Percentiles rank a stretch among this genome's conserved stretches.
phyloP scores from a whole-genome alignment of 1,140 invertebrate genomes.

The Drosophila littoralis region DNA sequence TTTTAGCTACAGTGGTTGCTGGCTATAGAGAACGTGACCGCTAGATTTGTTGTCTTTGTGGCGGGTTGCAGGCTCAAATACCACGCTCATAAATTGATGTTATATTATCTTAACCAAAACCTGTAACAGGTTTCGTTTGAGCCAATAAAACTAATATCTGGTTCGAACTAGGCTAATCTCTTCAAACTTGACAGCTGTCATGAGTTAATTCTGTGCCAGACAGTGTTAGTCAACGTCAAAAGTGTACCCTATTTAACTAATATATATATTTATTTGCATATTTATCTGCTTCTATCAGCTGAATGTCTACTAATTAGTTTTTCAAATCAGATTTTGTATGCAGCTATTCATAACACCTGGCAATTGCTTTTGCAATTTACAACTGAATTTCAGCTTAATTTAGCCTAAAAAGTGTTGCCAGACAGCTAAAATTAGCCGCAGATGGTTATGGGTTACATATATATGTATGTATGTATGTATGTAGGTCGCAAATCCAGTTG shows the following conservation, averaged over 20 bases:
- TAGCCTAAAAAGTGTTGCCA: too few relatives aligned
- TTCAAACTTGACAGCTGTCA: too few relatives aligned
- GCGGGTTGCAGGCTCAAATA: too few relatives aligned
- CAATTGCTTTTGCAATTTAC: conserved; percentile 35
- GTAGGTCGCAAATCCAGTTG: conserved; percentile 13
- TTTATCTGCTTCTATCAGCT: neutral
- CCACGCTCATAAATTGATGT: too few relatives aligned
- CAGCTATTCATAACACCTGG: conserved; percentile 27
- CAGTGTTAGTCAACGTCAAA: too few relatives aligned
- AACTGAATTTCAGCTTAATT: conserved; percentile 14
- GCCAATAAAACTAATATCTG: too few relatives aligned
- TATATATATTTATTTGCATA: neutral
- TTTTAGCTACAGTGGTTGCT: too few relatives aligned
- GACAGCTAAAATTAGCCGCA: conserved; percentile 18
- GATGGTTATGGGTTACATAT: neutral
- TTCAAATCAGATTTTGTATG: conserved; percentile 15
- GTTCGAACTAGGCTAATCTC: too few relatives aligned
- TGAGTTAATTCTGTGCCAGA: too few relatives aligned
- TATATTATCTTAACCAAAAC: too few relatives aligned
- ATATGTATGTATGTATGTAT: neutral
- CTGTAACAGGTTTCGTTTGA: too few relatives aligned
- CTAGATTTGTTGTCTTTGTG: too few relatives aligned
- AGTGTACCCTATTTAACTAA: neutral
- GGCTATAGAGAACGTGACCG: neutral
- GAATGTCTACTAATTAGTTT: conserved; percentile 30